Percentiles rank a stretch among this genome's conserved stretches.
phyloP scores from a whole-genome alignment of 1,140 invertebrate species.

The Drosophila subobscura region DNA sequence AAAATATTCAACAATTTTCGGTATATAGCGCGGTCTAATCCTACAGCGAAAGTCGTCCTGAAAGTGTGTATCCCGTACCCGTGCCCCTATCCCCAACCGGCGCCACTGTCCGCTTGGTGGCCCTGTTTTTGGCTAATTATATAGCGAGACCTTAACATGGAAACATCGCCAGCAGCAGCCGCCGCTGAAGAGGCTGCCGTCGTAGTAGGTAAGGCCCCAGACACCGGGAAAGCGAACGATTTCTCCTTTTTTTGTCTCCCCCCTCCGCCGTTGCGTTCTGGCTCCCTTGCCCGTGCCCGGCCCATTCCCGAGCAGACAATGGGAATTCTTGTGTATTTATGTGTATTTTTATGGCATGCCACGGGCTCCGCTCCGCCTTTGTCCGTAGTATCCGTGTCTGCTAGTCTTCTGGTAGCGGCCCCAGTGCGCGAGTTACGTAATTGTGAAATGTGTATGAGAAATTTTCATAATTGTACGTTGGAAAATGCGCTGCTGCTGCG shows the following conservation, averaged over 20 bases:
- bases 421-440: slow-evolving; percentile 70
- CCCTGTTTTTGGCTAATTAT: slow-evolving; percentile 75
- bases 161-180: slow-evolving; percentile 58
- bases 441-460: slow-evolving; percentile 32
- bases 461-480: slow-evolving; percentile 64
- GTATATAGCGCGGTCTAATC: slow-evolving; percentile 38
- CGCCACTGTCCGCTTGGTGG: slow-evolving; percentile 16
- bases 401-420: slow-evolving; percentile 6
- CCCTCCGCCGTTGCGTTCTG: slow-evolving; percentile 2
- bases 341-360: slow-evolving; percentile 67
- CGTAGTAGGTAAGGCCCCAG: slow-evolving; percentile 54
- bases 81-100: slow-evolving; percentile 46
- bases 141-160: slow-evolving; percentile 72
- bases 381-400: slow-evolving; percentile 17
- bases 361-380: slow-evolving; percentile 49
- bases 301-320: slow-evolving; percentile 37
- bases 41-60: slow-evolving; percentile 64
- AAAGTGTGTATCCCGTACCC: slow-evolving; percentile 26
- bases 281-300: neutral
- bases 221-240: slow-evolving; percentile 24
- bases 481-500: slow-evolving; percentile 36
- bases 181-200: slow-evolving; percentile 24
- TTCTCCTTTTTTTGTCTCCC: slow-evolving; percentile 38
- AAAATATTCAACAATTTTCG: slow-evolving; percentile 30
- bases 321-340: slow-evolving; percentile 52